Conservation (phyloP, 2,113 vertebrate genomes). For the Semnornis frantzii region DNA sequence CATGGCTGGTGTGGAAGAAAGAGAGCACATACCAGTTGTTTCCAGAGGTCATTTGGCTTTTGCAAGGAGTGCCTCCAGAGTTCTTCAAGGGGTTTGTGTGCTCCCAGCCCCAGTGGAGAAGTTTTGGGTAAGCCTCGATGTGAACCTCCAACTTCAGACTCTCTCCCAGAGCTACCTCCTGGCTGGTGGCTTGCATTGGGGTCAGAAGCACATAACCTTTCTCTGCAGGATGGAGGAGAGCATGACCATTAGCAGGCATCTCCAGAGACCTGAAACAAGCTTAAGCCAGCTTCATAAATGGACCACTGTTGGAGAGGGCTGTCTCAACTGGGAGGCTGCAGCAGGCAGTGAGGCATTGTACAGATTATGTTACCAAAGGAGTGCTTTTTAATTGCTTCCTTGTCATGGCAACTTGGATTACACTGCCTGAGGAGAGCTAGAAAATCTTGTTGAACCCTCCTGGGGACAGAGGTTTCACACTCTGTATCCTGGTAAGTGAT, state of each 20-base stretch:
- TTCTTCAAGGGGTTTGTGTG: slow-evolving; percentile 46
- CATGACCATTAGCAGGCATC: neutral
- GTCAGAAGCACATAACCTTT: slow-evolving; percentile 82
- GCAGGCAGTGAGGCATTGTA: neutral
- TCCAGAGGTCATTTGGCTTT: neutral
- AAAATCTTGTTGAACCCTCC: neutral
- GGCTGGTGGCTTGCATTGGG: slow-evolving; percentile 72
- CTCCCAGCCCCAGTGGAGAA: slow-evolving; percentile 78
- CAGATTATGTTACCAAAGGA: neutral
- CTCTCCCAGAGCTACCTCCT: slow-evolving; percentile 80
- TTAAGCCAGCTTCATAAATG: neutral
- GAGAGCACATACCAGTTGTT: slow-evolving; percentile 36
- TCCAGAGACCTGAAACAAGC: neutral
- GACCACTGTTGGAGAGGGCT: neutral
- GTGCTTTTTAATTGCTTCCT: neutral
- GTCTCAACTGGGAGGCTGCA: neutral
- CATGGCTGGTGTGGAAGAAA: neutral
- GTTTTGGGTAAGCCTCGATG: slow-evolving; percentile 87
- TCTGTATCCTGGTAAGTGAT: neutral
- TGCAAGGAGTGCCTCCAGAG: neutral
- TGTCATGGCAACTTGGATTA: neutral
- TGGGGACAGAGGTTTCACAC: neutral
- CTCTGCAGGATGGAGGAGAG: slow-evolving; percentile 75
- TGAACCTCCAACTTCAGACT: slow-evolving; percentile 78
- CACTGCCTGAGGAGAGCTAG: neutral